These are phyloP conservation scores for Girardinus metallicus DNA, from an alignment of 2,797 vertebrate genomes.

Conservation along the genomic window DNA sequence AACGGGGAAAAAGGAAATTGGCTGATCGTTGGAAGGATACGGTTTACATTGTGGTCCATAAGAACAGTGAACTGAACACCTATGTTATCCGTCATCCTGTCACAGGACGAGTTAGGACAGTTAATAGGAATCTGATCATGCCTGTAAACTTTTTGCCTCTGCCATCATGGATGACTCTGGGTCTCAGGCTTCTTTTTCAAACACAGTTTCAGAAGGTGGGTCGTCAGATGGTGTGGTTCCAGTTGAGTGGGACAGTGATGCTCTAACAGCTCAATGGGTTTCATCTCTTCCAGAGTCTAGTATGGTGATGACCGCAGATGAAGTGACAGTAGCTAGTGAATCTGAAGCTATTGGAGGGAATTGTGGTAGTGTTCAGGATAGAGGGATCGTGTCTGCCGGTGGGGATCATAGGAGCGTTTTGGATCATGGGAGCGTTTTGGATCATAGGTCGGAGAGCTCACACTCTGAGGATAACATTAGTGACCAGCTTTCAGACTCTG, in stretches of 20 bases:
- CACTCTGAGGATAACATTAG: neutral
- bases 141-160: constrained; percentile 1
- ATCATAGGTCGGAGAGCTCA: neutral
- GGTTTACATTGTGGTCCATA: neutral
- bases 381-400: neutral
- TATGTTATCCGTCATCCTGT: neutral
- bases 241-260: neutral
- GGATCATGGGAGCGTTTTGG: neutral
- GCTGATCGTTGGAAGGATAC: neutral
- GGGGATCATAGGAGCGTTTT: neutral
- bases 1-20: neutral
- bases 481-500: neutral
- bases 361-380: neutral
- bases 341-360: neutral
- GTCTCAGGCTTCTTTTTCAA: neutral
- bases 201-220: neutral
- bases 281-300: neutral
- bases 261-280: neutral
- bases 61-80: neutral
- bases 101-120: neutral
- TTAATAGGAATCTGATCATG: constrained; percentile 6
- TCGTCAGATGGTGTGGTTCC: neutral
- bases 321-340: neutral
- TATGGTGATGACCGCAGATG: neutral
- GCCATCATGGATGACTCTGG: neutral